Conservation (phyloP, 2,797 vertebrate genomes). For the Discoglossus pictus region DNA sequence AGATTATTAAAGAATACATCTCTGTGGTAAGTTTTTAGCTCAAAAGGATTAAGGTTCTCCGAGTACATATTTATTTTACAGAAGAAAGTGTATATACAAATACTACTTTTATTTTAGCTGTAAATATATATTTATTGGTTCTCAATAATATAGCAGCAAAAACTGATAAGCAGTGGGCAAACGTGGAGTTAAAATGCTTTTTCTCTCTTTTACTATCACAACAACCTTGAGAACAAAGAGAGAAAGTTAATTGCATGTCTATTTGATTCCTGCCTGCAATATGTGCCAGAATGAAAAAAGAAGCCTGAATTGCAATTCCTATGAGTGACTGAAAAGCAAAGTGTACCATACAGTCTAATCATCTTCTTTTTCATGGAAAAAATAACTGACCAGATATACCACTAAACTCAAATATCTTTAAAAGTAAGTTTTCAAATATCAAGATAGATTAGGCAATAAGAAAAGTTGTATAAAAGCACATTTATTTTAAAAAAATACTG, state of each 20-base stretch:
- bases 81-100: background rate
- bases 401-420: background rate
- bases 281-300: conserved; percentile 41
- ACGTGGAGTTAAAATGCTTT: conserved; percentile 33
- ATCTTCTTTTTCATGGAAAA: background rate
- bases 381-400: background rate
- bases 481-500: too few relatives aligned
- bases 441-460: too few relatives aligned
- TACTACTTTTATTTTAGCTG: background rate
- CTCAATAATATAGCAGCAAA: background rate
- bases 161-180: conserved; percentile 1
- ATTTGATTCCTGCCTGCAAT: conserved; percentile 40
- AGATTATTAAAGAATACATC: conserved; percentile 8
- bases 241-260: conserved; percentile 52
- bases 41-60: background rate
- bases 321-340: conserved; percentile 29
- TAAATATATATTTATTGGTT: background rate
- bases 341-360: conserved; percentile 10
- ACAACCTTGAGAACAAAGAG: conserved; percentile 52
- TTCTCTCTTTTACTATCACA: conserved; percentile 37
- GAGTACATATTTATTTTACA: background rate
- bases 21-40: background rate
- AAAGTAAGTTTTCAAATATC: too few relatives aligned
- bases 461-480: too few relatives aligned
- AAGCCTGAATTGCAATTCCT: conserved; percentile 16